phyloP scores from a whole-genome alignment of 1,140 invertebrate species.

The Zaprionus inermis region DNA sequence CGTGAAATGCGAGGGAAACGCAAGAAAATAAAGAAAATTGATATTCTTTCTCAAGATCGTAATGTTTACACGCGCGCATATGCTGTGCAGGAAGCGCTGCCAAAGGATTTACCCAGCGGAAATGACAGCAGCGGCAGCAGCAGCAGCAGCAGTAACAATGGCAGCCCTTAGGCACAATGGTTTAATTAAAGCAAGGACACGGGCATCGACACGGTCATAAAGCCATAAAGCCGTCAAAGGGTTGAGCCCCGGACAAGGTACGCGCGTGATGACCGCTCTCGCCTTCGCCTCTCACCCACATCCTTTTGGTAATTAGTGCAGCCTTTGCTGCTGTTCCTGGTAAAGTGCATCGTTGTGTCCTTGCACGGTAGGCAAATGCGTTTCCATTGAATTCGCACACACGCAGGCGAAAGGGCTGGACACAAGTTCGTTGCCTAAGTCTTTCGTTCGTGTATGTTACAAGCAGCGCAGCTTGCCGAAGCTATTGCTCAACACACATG shows the following conservation, averaged over 20 bases:
- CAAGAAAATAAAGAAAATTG: conserved; percentile 56
- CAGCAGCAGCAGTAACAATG: neutral
- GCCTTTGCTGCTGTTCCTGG: conserved; percentile 38
- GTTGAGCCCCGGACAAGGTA: conserved; percentile 30
- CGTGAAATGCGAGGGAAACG: conserved; percentile 57
- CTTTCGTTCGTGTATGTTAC: conserved; percentile 55
- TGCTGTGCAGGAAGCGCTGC: conserved; percentile 57
- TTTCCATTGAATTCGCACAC: conserved; percentile 47
- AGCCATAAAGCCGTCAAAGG: conserved; percentile 75
- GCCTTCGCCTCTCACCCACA: neutral
- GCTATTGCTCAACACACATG: conserved; percentile 62
- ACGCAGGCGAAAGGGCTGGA: conserved; percentile 12
- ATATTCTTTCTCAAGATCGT: conserved; percentile 50
- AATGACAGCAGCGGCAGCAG: conserved; percentile 38
- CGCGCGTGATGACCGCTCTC: neutral
- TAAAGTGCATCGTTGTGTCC: conserved; percentile 43
- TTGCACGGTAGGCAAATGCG: conserved; percentile 73
- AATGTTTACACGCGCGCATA: conserved; percentile 64
- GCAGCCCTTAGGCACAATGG: conserved; percentile 46
- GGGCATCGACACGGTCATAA: conserved; percentile 45
- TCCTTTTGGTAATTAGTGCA: conserved; percentile 48
- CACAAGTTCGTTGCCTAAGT: conserved; percentile 72
- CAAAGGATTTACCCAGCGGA: conserved; percentile 50
- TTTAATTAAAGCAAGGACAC: conserved; percentile 76
- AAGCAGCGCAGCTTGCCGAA: conserved; percentile 39